A percentile compares a stretch with the other conserved stretches of the same genome.
Conservation (phyloP, 2,888 invertebrate species). For the Drosophila algonquin region DNA sequence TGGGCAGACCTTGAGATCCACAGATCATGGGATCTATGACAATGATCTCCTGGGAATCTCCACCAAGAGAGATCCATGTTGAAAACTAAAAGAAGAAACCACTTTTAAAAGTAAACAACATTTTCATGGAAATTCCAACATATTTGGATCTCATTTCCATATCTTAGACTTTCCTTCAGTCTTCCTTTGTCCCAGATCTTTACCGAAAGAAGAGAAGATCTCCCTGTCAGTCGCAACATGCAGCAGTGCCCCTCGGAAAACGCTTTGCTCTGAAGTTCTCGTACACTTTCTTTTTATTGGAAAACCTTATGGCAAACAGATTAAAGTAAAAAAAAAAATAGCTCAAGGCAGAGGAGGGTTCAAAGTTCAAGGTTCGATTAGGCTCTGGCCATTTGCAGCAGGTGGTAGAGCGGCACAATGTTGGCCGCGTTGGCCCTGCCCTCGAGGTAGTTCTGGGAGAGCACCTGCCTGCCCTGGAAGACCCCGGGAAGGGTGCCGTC, state of each 20-base stretch:
- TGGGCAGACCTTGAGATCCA: not conserved
- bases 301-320: not conserved
- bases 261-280: not conserved
- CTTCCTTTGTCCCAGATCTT: no score
- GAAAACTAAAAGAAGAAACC: no score
- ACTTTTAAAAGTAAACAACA: no score
- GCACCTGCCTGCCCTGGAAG: slow-evolving; percentile 56
- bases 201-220: no score
- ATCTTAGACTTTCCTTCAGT: no score
- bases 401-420: slow-evolving; percentile 60
- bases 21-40: no score
- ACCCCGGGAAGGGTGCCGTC: slow-evolving; percentile 44
- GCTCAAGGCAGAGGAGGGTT: no score
- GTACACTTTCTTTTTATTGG: not conserved
- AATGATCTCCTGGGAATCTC: not conserved
- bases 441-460: slow-evolving; percentile 45
- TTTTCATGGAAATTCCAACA: no score
- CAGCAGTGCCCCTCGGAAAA: not conserved
- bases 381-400: slow-evolving; percentile 58
- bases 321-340: no score
- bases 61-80: not conserved
- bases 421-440: slow-evolving; percentile 36
- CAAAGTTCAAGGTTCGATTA: slow-evolving; percentile 1
- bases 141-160: no score
- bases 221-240: no score